Conservation (phyloP, 2,888 invertebrate genomes). For the Alentia gelatinosa region DNA sequence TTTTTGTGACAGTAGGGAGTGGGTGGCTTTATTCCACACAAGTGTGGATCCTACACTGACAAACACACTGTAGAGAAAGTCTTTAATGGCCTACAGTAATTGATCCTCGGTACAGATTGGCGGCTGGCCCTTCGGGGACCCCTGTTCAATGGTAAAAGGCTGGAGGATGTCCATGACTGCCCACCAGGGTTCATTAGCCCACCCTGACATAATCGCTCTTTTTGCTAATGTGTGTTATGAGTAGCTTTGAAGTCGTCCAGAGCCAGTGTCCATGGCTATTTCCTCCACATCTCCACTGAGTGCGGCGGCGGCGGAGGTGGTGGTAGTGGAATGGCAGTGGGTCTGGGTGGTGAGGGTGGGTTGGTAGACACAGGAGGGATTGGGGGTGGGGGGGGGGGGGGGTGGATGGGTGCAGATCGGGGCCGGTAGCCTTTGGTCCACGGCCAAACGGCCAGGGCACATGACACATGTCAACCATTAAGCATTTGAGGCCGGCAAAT, state of each 20-base stretch:
- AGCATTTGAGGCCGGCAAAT: conserved; percentile 49
- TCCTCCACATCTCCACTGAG: conserved; percentile 39
- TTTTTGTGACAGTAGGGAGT: too few relatives aligned
- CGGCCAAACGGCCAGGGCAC: conserved; percentile 44
- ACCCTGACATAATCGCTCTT: conserved; percentile 26
- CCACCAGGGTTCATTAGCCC: conserved; percentile 36
- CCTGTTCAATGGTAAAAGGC: conserved; percentile 7
- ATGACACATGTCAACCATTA: conserved; percentile 49
- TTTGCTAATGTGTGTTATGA: conserved; percentile 33
- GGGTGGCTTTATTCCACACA: neutral
- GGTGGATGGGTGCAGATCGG: neutral
- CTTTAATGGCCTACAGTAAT: neutral
- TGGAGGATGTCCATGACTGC: conserved; percentile 2
- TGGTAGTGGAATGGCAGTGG: neutral
- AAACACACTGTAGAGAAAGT: neutral
- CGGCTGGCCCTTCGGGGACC: neutral
- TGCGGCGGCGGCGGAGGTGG: neutral
- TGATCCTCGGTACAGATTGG: conserved; percentile 17
- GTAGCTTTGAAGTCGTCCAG: conserved; percentile 35
- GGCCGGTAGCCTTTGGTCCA: conserved; percentile 45
- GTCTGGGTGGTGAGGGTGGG: neutral
- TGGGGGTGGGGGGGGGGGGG: neutral
- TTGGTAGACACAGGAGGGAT: neutral
- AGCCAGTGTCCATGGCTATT: conserved; percentile 21
- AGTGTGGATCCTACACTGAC: neutral